These are phyloP conservation scores for Lampris incognitus DNA, from an alignment of 2,113 vertebrate genomes.

Conservation along the genomic window DNA sequence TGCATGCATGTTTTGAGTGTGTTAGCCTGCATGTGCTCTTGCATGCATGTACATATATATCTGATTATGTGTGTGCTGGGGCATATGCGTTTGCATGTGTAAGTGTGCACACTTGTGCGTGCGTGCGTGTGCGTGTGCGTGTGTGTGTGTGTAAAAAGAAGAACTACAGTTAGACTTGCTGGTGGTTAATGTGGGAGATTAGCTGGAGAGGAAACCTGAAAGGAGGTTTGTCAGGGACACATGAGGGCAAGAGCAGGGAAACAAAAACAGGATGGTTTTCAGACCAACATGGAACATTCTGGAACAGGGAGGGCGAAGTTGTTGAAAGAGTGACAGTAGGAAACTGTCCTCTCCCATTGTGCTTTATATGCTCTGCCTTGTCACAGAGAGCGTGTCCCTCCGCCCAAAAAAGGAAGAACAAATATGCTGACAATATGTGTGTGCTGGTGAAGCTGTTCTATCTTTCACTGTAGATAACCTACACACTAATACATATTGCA, in stretches of 20 bases:
- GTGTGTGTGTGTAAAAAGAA: conserved; percentile 10
- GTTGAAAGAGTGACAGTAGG: conserved; percentile 59
- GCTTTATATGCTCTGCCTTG: conserved; percentile 48
- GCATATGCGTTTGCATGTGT: background rate
- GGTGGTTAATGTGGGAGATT: conserved; percentile 51
- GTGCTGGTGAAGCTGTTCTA: conserved; percentile 7
- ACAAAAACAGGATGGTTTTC: conserved; percentile 79
- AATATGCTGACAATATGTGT: background rate
- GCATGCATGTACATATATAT: too few species aligned
- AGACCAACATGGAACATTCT: conserved; percentile 66
- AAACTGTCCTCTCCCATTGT: conserved; percentile 35
- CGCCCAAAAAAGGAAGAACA: conserved; percentile 21
- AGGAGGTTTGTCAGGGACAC: conserved; percentile 56
- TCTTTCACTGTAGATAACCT: conserved; percentile 15
- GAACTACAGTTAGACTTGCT: conserved; percentile 52
- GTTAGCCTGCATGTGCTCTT: too few species aligned
- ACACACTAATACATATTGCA: background rate
- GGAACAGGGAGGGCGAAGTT: conserved; percentile 47
- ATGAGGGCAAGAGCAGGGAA: conserved; percentile 60
- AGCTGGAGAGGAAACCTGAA: conserved; percentile 65
- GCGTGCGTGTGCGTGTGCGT: background rate
- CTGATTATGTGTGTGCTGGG: background rate
- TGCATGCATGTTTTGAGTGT: too few species aligned
- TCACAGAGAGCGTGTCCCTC: conserved; percentile 3
- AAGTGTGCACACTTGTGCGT: background rate